Conservation (phyloP, 1,140 invertebrate genomes). For the Holotrichia oblita region DNA sequence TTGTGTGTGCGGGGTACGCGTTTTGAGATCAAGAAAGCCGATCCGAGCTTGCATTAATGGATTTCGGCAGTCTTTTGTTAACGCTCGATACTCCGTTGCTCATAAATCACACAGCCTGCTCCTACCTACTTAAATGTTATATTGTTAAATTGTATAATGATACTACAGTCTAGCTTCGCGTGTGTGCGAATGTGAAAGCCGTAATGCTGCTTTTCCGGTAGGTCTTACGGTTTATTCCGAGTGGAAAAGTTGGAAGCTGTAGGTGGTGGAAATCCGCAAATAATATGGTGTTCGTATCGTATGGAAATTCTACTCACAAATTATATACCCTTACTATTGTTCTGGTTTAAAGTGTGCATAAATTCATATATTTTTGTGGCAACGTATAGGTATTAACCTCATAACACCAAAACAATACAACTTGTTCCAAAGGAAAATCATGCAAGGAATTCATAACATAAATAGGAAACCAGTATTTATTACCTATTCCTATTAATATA, state of each 20-base stretch:
- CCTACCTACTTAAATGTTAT: neutral
- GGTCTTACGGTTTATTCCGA: neutral
- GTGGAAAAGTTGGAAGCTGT: conserved; percentile 3
- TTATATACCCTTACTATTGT: neutral
- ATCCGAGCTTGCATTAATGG: conserved; percentile 22
- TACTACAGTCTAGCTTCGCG: neutral
- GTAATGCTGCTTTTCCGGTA: conserved; percentile 3
- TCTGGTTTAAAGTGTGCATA: neutral
- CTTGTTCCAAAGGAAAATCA: no score
- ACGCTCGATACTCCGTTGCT: conserved; percentile 24
- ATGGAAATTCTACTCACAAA: neutral
- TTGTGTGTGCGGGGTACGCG: neutral
- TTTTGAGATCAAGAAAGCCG: conserved; percentile 21
- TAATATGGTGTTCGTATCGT: neutral
- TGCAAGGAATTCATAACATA: no score
- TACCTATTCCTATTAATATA: no score
- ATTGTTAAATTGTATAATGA: conserved; percentile 27
- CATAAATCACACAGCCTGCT: conserved; percentile 22
- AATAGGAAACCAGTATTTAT: no score
- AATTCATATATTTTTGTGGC: neutral
- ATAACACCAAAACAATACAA: no score
- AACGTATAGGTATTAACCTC: neutral
- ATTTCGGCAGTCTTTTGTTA: conserved; percentile 30
- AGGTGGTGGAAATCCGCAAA: neutral
- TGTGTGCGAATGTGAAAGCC: neutral